Percentiles rank a stretch among this genome's conserved stretches.
phyloP scores from a whole-genome alignment of 2,888 invertebrate species.

The Barypeithes pellucidus region DNA sequence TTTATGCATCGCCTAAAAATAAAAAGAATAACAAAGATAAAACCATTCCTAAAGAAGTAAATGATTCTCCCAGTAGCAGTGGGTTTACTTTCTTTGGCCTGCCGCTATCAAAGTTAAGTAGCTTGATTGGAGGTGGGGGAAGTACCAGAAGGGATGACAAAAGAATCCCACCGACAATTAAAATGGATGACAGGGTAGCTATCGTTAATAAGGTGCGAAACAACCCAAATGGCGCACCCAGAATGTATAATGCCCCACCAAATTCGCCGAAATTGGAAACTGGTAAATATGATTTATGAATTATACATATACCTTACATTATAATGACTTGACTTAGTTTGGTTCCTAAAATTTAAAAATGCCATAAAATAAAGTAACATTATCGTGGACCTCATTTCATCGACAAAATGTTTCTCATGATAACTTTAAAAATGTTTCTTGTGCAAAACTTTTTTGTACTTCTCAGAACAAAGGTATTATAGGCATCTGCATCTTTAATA shows the following conservation, averaged over 20 bases:
- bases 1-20: conserved; percentile 73
- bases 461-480: too few relatives aligned
- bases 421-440: conserved; percentile 7
- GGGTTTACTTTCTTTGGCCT: conserved; percentile 90
- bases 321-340: too few relatives aligned
- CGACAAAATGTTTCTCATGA: too few relatives aligned
- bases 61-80: conserved; percentile 73
- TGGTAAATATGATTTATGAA: conserved; percentile 33
- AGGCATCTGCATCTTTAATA: neutral
- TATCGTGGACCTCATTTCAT: too few relatives aligned
- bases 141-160: conserved; percentile 57
- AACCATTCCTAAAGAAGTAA: conserved; percentile 64
- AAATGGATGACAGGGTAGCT: conserved; percentile 63
- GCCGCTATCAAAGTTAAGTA: conserved; percentile 82
- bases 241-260: conserved; percentile 31
- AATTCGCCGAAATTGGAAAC: conserved; percentile 47
- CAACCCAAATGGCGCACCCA: neutral
- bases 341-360: too few relatives aligned
- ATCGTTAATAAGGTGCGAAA: conserved; percentile 62
- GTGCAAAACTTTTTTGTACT: neutral
- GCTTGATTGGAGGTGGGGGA: conserved; percentile 71
- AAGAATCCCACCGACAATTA: conserved; percentile 38
- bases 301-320: too few relatives aligned
- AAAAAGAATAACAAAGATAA: conserved; percentile 57
- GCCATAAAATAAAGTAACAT: too few relatives aligned